Conservation (phyloP, 2,888 invertebrate genomes). For the Charanyca ferruginea region DNA sequence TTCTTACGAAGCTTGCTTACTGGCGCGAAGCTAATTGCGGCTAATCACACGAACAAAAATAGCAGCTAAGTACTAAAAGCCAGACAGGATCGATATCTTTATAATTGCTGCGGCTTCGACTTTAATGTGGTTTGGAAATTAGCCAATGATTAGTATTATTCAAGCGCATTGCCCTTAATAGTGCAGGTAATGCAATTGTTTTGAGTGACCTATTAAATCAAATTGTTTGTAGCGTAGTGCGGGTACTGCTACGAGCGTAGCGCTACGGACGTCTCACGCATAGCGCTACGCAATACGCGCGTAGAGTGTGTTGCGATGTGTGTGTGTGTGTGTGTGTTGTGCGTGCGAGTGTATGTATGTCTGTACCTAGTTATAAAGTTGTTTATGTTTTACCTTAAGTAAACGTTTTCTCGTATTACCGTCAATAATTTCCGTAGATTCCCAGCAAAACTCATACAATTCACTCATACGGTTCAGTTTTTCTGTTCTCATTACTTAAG, state of each 20-base stretch:
- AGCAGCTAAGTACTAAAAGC: constrained; percentile 51
- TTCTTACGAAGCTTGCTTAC: constrained; percentile 53
- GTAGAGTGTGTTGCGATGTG: too few relatives aligned
- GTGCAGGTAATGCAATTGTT: constrained; percentile 18
- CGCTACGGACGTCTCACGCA: neutral
- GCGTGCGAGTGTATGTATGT: too few relatives aligned
- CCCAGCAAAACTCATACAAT: constrained; percentile 1
- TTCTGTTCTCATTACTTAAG: neutral
- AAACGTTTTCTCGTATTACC: neutral
- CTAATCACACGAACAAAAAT: constrained; percentile 61
- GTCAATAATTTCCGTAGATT: neutral
- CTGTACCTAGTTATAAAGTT: too few relatives aligned
- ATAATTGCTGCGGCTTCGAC: constrained; percentile 43
- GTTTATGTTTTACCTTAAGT: constrained; percentile 1
- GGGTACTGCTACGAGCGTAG: neutral
- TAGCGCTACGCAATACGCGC: neutral
- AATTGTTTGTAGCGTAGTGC: neutral
- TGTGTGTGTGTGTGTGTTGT: too few relatives aligned
- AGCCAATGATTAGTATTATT: constrained; percentile 18
- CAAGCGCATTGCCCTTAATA: neutral
- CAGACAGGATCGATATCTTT: constrained; percentile 59
- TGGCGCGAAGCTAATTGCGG: constrained; percentile 54
- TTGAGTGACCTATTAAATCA: neutral
- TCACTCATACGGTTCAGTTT: neutral
- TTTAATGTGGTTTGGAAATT: constrained; percentile 35